Evolutionary conservation across 2,113 vertebrate genomes (phyloP), one percentile per base, ranked within the genome.

Genomic region (Haplochromis burtoni): DNA sequence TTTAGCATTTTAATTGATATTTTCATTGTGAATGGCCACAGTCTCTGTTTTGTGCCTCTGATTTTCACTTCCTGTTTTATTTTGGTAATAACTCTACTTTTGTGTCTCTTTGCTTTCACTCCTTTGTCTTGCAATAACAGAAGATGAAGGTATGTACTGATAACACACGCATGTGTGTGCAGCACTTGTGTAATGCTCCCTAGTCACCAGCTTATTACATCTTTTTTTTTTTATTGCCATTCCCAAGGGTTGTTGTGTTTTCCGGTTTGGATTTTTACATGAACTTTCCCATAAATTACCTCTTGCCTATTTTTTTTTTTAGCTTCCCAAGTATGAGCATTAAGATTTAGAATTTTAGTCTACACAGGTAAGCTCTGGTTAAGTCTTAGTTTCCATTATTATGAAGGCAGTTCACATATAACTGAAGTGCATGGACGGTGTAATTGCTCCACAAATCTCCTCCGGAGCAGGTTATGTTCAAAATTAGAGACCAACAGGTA

Each of bases 161-260:
- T 61, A 31, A 61, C 8, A 17, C 57, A 33, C 2, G 3, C 57
- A 61, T n/a, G 21, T 26, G 11, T 26, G 21, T 55, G 11, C 21
- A 24, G 4, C 53, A 24, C 53, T 55, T 7, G 21, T 24, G 21
- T 14, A 26, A 55, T 5, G 12, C 33, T n/a, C 2, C 61, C 0
- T n/a, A 38, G 33, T 66, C 33, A 35, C 16, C 59, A 63, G 59
- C 17, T 63, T 19, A 31, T 19, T 63, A 3, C 10, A 5, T 13
- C 1, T 7, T 1, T 12, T 14, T 10, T 26, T 10, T 38, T 38
- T n/a, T n/a, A 66, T 66, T 66, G 7, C 61, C 61, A 66, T 66
- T 38, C 10, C 10, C 33, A 66, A 35, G 19, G 10, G 33, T 66
- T 21, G 33, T n/a, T 66, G 33, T 38, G 1, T 68, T 38, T 68